A percentile compares a stretch with the other conserved stretches of the same genome.
phyloP scores from a whole-genome alignment of 2,113 vertebrate genomes.

The Campylorhamphus procurvoides region DNA sequence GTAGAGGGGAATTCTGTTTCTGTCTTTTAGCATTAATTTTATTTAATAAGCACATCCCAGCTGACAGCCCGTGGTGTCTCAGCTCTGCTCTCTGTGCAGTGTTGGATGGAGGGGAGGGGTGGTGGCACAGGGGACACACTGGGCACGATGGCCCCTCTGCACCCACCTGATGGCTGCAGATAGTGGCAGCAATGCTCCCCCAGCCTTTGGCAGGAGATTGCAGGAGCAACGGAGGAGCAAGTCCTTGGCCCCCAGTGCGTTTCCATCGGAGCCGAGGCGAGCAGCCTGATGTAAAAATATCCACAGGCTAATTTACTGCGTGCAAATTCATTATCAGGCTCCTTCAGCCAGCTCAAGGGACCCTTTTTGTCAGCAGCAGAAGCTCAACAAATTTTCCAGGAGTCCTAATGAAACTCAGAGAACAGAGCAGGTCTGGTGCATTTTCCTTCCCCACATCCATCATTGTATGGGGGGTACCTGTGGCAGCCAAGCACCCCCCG shows the following conservation, averaged over 20 bases:
- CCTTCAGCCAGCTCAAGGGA: conserved; percentile 13
- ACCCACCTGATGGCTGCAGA: neutral
- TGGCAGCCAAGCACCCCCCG: neutral
- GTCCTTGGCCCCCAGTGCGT: neutral
- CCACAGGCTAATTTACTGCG: neutral
- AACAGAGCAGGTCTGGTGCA: neutral
- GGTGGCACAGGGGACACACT: neutral
- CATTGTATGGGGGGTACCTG: accelerated
- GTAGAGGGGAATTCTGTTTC: conserved; percentile 24
- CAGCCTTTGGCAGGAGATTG: neutral
- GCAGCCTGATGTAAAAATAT: neutral
- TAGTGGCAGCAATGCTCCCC: neutral
- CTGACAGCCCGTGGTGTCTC: neutral
- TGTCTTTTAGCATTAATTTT: conserved; percentile 44
- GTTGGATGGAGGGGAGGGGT: neutral
- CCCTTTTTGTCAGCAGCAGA: neutral
- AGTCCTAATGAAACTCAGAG: neutral
- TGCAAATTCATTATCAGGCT: conserved; percentile 33
- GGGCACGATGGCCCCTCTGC: neutral
- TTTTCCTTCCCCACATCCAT: neutral
- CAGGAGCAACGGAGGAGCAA: neutral
- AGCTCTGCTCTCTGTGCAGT: neutral
- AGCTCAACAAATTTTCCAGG: neutral
- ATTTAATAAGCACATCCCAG: conserved; percentile 36
- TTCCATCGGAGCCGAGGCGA: neutral